phyloP scores from a whole-genome alignment of 2,797 vertebrate species.

The Myotis vivesi region DNA sequence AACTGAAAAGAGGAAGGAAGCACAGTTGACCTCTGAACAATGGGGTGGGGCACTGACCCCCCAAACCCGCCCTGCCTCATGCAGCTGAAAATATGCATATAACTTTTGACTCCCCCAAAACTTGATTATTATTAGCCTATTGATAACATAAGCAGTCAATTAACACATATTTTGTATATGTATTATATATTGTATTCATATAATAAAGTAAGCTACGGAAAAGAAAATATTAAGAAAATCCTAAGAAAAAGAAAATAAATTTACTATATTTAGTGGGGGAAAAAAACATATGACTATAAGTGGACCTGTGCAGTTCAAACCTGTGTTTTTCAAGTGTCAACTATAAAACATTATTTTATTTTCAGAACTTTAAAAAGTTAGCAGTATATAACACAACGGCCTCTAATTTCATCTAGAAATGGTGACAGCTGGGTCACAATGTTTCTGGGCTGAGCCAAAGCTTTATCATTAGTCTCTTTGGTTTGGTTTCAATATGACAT shows the following conservation, averaged over 20 bases:
- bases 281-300: background rate
- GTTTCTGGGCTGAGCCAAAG: background rate
- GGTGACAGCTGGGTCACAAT: background rate
- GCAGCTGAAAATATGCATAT: background rate
- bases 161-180: background rate
- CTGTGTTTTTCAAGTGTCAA: background rate
- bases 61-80: background rate
- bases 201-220: background rate
- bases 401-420: constrained; percentile 5
- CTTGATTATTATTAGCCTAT: background rate
- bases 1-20: background rate
- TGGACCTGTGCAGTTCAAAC: background rate
- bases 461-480: background rate
- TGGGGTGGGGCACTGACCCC: background rate
- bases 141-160: background rate
- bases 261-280: background rate
- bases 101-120: background rate
- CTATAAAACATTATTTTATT: background rate
- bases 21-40: background rate
- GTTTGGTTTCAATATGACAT: background rate
- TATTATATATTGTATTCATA: background rate
- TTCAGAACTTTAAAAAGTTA: constrained; percentile 4
- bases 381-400: background rate
- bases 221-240: background rate
- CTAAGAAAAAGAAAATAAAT: background rate